These are phyloP conservation scores for Macropus fuliginosus DNA, from an alignment of 2,797 vertebrate species.

Conservation along the genomic window DNA sequence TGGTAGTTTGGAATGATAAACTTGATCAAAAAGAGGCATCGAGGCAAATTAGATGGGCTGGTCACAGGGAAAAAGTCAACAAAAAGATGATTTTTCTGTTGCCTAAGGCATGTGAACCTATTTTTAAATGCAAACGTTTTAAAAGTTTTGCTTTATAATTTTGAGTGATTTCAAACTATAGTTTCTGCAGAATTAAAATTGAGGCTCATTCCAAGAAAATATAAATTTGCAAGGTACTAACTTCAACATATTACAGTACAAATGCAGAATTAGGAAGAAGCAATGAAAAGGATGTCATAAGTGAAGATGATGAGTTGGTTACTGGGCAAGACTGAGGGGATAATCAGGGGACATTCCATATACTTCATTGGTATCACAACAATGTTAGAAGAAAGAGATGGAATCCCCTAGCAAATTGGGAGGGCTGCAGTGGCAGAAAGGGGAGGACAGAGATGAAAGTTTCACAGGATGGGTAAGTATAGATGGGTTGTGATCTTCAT, in stretches of 20 bases:
- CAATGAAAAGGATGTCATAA: neutral
- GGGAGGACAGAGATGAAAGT: neutral
- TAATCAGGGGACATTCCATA: neutral
- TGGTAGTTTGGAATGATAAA: neutral
- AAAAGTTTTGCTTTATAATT: neutral
- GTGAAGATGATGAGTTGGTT: neutral
- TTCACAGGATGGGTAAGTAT: neutral
- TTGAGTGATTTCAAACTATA: neutral
- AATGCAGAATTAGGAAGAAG: neutral
- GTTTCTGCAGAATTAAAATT: neutral
- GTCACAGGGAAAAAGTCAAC: neutral
- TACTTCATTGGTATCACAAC: neutral
- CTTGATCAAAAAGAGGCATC: neutral
- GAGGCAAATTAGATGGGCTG: neutral
- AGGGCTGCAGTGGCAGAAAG: neutral
- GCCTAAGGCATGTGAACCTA: neutral
- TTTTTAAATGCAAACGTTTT: neutral
- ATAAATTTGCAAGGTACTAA: neutral
- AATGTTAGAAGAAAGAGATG: neutral
- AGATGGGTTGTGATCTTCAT: neutral
- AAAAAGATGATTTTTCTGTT: neutral
- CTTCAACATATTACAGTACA: neutral
- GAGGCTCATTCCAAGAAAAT: neutral
- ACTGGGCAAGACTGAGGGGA: neutral
- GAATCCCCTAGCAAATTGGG: neutral